phyloP scores from a whole-genome alignment of 2,797 vertebrate genomes.

The Bradypus variegatus region DNA sequence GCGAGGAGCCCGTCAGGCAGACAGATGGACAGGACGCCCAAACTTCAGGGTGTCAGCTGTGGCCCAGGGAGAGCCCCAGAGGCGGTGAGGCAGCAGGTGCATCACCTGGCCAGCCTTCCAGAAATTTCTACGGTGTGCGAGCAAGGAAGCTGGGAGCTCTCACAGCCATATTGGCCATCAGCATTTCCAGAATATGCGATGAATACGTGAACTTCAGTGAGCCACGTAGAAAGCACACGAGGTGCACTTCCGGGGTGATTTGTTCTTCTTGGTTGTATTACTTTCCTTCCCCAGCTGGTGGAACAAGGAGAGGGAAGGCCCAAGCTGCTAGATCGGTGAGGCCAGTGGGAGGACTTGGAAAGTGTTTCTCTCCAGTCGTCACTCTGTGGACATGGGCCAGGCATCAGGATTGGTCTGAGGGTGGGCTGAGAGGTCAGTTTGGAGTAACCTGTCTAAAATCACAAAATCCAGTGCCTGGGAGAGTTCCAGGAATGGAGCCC shows the following conservation, averaged over 20 bases:
- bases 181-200: not conserved
- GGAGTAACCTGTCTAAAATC: too few relatives aligned
- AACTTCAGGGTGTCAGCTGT: not conserved
- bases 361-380: too few relatives aligned
- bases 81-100: not conserved
- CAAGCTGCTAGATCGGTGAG: too few relatives aligned
- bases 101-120: not conserved
- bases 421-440: too few relatives aligned
- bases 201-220: not conserved
- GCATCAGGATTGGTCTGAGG: too few relatives aligned
- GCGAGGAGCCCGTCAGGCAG: not conserved
- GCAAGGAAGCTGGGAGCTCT: not conserved
- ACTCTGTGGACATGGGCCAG: too few relatives aligned
- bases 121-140: not conserved
- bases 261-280: not conserved
- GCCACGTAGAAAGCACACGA: not conserved
- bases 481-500: too few relatives aligned
- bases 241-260: not conserved
- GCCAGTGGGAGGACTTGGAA: too few relatives aligned
- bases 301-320: not conserved
- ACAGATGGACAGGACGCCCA: not conserved
- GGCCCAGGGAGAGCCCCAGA: too few relatives aligned
- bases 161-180: too few relatives aligned
- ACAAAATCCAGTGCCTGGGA: too few relatives aligned
- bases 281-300: not conserved